Conservation (phyloP, 2,888 invertebrate species). For the Chrysolina americana region DNA sequence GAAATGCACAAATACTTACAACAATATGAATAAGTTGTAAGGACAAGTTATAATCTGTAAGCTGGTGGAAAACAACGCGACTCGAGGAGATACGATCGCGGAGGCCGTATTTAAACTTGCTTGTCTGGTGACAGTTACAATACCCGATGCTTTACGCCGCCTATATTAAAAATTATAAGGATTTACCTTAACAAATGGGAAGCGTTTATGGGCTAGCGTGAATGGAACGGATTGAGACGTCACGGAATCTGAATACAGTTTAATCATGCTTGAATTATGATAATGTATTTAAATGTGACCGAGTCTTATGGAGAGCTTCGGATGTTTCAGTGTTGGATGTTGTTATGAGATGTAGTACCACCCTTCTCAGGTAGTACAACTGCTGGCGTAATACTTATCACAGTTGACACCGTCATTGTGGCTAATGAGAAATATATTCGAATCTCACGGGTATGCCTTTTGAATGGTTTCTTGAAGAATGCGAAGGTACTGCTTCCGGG, state of each 20-base stretch:
- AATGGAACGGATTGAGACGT: slow-evolving; percentile 60
- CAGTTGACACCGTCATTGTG: slow-evolving; percentile 12
- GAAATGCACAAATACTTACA: slow-evolving; percentile 38
- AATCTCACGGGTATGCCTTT: neutral
- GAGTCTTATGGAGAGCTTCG: slow-evolving; percentile 60
- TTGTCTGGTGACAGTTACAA: slow-evolving; percentile 60
- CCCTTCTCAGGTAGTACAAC: neutral
- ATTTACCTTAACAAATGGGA: slow-evolving; percentile 59
- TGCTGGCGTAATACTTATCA: neutral
- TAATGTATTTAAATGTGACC: slow-evolving; percentile 64
- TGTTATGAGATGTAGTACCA: slow-evolving; percentile 11
- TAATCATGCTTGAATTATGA: slow-evolving; percentile 64
- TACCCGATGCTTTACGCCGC: slow-evolving; percentile 58
- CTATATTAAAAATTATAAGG: slow-evolving; percentile 63
- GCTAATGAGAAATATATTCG: neutral
- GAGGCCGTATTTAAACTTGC: slow-evolving; percentile 56
- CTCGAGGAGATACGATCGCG: slow-evolving; percentile 55
- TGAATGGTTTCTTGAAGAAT: too few relatives aligned
- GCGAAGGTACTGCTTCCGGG: too few relatives aligned
- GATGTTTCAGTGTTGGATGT: slow-evolving; percentile 48
- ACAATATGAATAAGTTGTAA: slow-evolving; percentile 58
- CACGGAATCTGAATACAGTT: slow-evolving; percentile 59
- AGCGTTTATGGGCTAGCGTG: slow-evolving; percentile 54
- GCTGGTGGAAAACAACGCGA: slow-evolving; percentile 54
- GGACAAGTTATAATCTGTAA: slow-evolving; percentile 60